Conservation (phyloP, 2,797 vertebrate genomes). For the Periophthalmus magnuspinnatus region DNA sequence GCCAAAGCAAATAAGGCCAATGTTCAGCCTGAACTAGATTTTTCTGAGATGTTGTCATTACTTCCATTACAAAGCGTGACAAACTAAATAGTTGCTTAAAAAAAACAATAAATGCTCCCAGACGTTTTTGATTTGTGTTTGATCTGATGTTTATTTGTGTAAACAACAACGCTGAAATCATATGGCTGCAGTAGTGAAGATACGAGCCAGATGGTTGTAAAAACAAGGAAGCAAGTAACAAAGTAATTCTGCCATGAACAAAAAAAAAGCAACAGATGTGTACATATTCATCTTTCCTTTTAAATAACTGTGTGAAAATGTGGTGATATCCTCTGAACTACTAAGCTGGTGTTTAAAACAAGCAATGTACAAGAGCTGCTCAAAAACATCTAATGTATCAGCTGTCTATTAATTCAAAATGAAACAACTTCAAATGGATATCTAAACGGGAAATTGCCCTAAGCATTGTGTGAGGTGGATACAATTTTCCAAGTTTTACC, state of each 20-base stretch:
- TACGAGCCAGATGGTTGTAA: constrained; percentile 7
- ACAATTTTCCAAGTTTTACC: not conserved
- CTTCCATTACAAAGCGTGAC: constrained; percentile 18
- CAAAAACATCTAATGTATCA: not conserved
- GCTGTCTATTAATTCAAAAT: not conserved
- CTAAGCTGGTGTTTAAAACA: not conserved
- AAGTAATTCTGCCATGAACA: constrained; percentile 29
- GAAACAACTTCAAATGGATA: not conserved
- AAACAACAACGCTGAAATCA: constrained; percentile 18
- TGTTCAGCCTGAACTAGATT: constrained; percentile 34
- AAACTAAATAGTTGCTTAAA: constrained; percentile 15
- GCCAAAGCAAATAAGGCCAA: constrained; percentile 5
- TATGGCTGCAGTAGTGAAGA: constrained; percentile 34
- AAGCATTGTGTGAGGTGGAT: not conserved
- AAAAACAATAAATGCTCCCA: constrained; percentile 34
- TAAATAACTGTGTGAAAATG: constrained; percentile 15
- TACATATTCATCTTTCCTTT: not conserved
- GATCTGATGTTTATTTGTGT: constrained; percentile 29
- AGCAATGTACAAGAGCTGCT: not conserved
- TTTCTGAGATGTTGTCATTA: constrained; percentile 22
- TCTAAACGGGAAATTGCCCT: not conserved
- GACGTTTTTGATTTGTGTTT: constrained; percentile 9
- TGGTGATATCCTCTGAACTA: constrained; percentile 17
- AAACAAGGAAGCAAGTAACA: constrained; percentile 21
- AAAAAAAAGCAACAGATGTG: constrained; percentile 24